phyloP scores from a whole-genome alignment of 1,140 invertebrate species.

The Drosophila lacteicornis region DNA sequence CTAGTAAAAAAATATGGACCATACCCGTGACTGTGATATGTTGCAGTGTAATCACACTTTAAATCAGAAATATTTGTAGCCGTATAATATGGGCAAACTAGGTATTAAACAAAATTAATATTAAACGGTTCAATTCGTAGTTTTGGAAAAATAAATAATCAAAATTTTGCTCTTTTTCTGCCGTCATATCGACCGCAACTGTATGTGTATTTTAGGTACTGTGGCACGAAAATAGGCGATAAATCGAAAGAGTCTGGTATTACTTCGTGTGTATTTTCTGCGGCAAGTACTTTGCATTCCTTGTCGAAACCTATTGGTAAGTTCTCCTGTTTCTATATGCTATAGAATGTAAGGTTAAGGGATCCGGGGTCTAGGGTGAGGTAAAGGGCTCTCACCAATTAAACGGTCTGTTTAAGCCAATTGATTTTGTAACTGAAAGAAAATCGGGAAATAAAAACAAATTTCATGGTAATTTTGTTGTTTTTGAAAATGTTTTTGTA shows the following conservation, averaged over 20 bases:
- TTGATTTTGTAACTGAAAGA: conserved; percentile 52
- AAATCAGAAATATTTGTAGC: too few relatives aligned
- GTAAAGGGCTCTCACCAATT: conserved; percentile 8
- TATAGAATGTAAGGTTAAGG: neutral
- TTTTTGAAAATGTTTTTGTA: conserved; percentile 72
- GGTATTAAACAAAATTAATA: too few relatives aligned
- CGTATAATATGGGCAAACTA: too few relatives aligned
- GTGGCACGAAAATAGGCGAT: conserved; percentile 50
- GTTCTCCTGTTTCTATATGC: conserved; percentile 13
- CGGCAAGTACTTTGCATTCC: conserved; percentile 25
- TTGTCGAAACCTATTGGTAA: conserved; percentile 63
- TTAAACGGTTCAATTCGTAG: too few relatives aligned
- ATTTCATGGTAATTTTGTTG: conserved; percentile 61
- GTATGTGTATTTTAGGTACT: conserved; percentile 58
- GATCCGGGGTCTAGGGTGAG: too few relatives aligned
- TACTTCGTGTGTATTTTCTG: conserved; percentile 4
- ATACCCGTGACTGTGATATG: too few relatives aligned
- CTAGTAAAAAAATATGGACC: too few relatives aligned
- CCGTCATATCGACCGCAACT: neutral
- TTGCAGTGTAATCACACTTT: too few relatives aligned
- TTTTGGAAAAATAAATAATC: too few relatives aligned
- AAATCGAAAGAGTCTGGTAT: conserved; percentile 33
- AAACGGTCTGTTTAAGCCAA: conserved; percentile 51
- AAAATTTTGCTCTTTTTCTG: too few relatives aligned
- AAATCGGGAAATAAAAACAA: conserved; percentile 70